Base-by-base conservation (phyloP, 1,140 invertebrate genomes). In the Lutraria rhynchaena region DNA sequence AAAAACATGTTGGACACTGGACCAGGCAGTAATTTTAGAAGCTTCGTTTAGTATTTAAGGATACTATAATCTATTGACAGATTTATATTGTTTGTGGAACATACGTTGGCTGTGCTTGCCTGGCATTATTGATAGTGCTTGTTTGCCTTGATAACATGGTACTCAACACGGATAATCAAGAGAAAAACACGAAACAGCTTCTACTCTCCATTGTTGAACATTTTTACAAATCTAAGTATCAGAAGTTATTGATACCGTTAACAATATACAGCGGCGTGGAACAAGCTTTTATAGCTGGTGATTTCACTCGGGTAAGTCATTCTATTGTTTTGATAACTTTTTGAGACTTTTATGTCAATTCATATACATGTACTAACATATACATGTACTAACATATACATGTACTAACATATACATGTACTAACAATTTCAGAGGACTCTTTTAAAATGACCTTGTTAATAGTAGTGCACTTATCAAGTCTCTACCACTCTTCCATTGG, bases 261-360 rank as follows among this genome's bases (percentile, higher is more conserved):
- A 99, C 98, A 0, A 92, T 99, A 31, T 99, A 96, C 95, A 99
- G 98, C 86, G 98, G 98, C 67, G 96, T 99, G 94, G 97, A 99
- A 91, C 98, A 99, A 91, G 97, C 97, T 0, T 99, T 98, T 93
- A 96, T 98, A 81, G 96, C 96, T 24, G 97, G 97, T 61, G 97
- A 99, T 86, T 99, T 96, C 89, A 98, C 97, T 19, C 96, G 96
- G 93, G 96, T 96, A 75, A 22, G 60, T 51, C 61, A 44, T 35
- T 15, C 3, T 31, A 35, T 61, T 61, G 22, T 22, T 13, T 17
- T 22, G 11, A 57, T 13, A 13, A 13, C 11, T 57, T 57, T 57
- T 27, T 22, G 19, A 19, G 44, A 46, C n/a, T n/a, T n/a, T n/a
- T n/a, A n/a, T n/a, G n/a, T n/a, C n/a, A n/a, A n/a, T n/a, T n/a